Conservation (phyloP, 53 echinoderm and acorn worm genomes). For the Crossaster papposus region DNA sequence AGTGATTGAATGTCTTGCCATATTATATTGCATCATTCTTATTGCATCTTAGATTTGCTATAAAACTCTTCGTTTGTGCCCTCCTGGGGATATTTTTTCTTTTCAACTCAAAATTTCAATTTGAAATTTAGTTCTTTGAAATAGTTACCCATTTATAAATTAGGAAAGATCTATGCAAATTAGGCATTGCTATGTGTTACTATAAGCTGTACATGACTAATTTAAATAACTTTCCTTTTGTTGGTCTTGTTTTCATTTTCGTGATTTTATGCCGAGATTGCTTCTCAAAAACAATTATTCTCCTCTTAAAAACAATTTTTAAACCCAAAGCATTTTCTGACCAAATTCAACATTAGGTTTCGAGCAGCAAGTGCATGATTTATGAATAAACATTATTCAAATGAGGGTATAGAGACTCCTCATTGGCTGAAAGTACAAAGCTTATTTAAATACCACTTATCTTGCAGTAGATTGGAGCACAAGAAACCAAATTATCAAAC, state of each 20-base stretch:
- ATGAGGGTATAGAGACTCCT: neutral
- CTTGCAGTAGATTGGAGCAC: neutral
- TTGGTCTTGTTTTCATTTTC: neutral
- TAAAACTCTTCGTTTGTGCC: neutral
- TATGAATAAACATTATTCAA: conserved; percentile 20
- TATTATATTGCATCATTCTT: conserved; percentile 3
- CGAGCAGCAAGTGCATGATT: neutral
- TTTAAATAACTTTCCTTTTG: conserved; percentile 2
- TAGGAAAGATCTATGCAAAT: conserved; percentile 62
- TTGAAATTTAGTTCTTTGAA: neutral
- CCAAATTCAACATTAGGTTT: neutral
- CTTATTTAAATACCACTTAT: conserved; percentile 4
- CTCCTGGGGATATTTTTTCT: neutral
- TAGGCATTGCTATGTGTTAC: conserved; percentile 47
- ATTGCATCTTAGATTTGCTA: neutral
- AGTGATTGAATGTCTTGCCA: conserved; percentile 19
- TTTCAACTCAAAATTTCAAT: neutral
- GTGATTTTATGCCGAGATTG: neutral
- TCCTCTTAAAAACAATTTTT: neutral
- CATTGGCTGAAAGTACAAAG: conserved; percentile 30
- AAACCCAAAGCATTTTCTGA: neutral
- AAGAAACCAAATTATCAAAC: conserved; percentile 1
- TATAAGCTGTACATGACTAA: conserved; percentile 22
- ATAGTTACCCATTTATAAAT: neutral
- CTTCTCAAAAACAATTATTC: neutral